Conservation (phyloP, 1,140 invertebrate species). For the Chlorops oryzae region DNA sequence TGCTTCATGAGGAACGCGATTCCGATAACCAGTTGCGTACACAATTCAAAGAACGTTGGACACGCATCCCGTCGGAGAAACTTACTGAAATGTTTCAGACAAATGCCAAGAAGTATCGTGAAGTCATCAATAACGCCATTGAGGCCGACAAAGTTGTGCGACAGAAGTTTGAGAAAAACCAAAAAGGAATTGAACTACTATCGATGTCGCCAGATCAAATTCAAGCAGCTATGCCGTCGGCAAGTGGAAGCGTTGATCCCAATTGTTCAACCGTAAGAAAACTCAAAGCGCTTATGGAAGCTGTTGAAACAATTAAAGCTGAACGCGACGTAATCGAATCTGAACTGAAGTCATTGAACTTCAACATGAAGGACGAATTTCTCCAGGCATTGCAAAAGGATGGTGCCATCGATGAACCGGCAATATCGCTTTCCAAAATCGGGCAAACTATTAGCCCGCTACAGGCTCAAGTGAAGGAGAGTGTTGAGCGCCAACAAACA, state of each 20-base stretch:
- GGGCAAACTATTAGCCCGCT: conserved; percentile 74
- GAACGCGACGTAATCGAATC: conserved; percentile 84
- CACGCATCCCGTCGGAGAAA: conserved; percentile 76
- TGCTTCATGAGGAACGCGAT: conserved; percentile 85
- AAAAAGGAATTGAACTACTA: conserved; percentile 74
- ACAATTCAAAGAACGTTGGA: conserved; percentile 92
- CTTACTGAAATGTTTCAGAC: conserved; percentile 82
- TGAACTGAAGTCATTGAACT: conserved; percentile 75
- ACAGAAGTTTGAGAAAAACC: conserved; percentile 78
- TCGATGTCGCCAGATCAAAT: conserved; percentile 66
- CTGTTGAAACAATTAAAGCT: conserved; percentile 79
- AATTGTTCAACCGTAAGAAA: conserved; percentile 59
- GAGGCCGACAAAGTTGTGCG: conserved; percentile 68
- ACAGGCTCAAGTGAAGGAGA: conserved; percentile 73
- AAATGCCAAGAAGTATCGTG: conserved; percentile 85
- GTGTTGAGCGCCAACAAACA: conserved; percentile 68
- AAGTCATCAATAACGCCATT: conserved; percentile 88
- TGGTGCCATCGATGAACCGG: conserved; percentile 81
- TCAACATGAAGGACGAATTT: conserved; percentile 83
- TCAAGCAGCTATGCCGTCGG: conserved; percentile 58
- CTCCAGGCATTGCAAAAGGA: conserved; percentile 72
- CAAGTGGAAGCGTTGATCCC: conserved; percentile 50
- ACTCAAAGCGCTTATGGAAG: conserved; percentile 75
- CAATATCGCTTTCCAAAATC: conserved; percentile 69
- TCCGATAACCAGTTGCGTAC: conserved; percentile 80